Conservation (phyloP, 2,888 invertebrate genomes). For the Lepidocyrtinus sp. region DNA sequence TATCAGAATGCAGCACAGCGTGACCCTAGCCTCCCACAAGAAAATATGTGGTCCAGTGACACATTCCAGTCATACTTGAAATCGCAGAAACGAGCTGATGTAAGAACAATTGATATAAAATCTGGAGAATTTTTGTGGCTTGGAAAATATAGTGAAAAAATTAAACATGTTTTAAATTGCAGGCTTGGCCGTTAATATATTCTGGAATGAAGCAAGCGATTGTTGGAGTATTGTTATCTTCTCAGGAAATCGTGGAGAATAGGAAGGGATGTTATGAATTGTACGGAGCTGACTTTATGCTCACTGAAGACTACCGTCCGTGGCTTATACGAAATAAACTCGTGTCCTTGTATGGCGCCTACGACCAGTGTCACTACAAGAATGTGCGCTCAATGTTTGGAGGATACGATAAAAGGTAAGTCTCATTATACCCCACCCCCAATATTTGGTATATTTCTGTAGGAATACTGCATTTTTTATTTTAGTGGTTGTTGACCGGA, state of each 20-base stretch:
- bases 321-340: slow-evolving; percentile 96
- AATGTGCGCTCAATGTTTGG: slow-evolving; percentile 85
- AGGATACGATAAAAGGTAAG: slow-evolving; percentile 90
- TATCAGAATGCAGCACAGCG: slow-evolving; percentile 74
- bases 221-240: slow-evolving; percentile 84
- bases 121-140: slow-evolving; percentile 70
- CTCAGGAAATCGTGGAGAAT: slow-evolving; percentile 77
- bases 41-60: slow-evolving; percentile 89
- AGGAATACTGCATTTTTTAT: slow-evolving; percentile 62
- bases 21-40: slow-evolving; percentile 79
- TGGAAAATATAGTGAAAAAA: too few species aligned
- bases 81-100: slow-evolving; percentile 57
- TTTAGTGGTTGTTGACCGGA: slow-evolving; percentile 85
- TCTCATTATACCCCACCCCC: too few species aligned
- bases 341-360: slow-evolving; percentile 86
- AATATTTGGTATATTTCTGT: too few species aligned
- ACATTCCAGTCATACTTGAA: slow-evolving; percentile 81
- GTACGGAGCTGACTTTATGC: slow-evolving; percentile 93
- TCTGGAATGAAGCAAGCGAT: slow-evolving; percentile 89
- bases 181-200: slow-evolving; percentile 78
- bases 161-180: too few species aligned
- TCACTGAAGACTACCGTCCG: slow-evolving; percentile 87
- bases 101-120: too few species aligned
- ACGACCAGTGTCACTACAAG: slow-evolving; percentile 88
- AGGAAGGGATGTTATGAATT: slow-evolving; percentile 87